Conservation (phyloP, 2,797 vertebrate genomes). For the Alexandromys oeconomus region DNA sequence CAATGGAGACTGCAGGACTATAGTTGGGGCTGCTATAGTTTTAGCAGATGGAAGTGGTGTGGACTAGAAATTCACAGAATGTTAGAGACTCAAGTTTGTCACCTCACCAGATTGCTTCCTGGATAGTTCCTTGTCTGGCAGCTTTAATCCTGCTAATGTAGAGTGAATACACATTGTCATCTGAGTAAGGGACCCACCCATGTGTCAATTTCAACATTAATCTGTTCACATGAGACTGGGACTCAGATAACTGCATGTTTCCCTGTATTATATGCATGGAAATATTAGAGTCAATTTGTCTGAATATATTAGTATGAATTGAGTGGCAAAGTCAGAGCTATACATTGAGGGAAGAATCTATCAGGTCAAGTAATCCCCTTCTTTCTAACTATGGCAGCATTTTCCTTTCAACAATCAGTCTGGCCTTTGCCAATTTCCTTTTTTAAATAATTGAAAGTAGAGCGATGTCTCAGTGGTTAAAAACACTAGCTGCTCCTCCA, state of each 20-base stretch:
- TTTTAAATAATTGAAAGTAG: background rate
- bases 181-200: slow-evolving; percentile 16
- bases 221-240: slow-evolving; percentile 23
- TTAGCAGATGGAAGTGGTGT: slow-evolving; percentile 82
- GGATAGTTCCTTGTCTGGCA: slow-evolving; percentile 51
- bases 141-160: slow-evolving; percentile 41
- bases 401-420: slow-evolving; percentile 79
- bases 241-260: slow-evolving; percentile 24
- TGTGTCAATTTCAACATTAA: slow-evolving; percentile 37
- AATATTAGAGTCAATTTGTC: slow-evolving; percentile 42
- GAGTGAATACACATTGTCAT: slow-evolving; percentile 64
- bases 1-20: slow-evolving; percentile 51
- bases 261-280: background rate
- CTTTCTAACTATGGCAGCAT: slow-evolving; percentile 79
- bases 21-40: slow-evolving; percentile 62
- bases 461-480: background rate
- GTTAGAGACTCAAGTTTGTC: slow-evolving; percentile 60
- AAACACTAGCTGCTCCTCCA: background rate
- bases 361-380: slow-evolving; percentile 81
- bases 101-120: slow-evolving; percentile 79
- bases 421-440: slow-evolving; percentile 71
- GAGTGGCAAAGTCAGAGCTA: background rate
- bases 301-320: slow-evolving; percentile 5
- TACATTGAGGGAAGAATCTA: slow-evolving; percentile 80
- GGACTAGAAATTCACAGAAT: slow-evolving; percentile 76